Base-by-base conservation (phyloP, 2,888 invertebrate species). In the Mycalesis mineus region DNA sequence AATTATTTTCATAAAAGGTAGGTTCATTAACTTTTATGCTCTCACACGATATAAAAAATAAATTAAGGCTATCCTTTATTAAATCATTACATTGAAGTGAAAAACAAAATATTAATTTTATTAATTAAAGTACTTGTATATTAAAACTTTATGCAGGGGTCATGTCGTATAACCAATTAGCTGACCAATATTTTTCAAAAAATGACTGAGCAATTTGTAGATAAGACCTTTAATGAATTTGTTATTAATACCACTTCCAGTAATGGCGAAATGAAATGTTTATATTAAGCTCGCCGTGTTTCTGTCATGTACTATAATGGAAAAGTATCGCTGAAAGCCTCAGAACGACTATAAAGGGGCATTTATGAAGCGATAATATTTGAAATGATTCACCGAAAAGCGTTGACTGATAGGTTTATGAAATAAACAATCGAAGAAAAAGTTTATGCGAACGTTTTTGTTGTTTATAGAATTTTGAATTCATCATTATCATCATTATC, bases 191-290 rank as follows among this genome's bases (percentile, higher is more conserved):
- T 42, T 44, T 58, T 40, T 58, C 31, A 40, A 58, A n/a, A 57
- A 60, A 64, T 62, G 48, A 48, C 54, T 50, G 55, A 57, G 29
- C 57, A 58, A 60, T 60, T 64, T 39, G 45, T 56, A 55, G 64
- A 64, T 64, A 64, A 49, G 45, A 58, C 59, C 58, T 31, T 8
- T 58, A 62, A 63, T 60, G 60, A 62, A 53, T 60, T 60, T 55
- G 58, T 64, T 58, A 62, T 62, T 40, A 58, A 60, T 60, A 40
- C 44, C 57, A 41, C 41, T 40, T 45, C 48, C 40, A 52, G 45
- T 47, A 45, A 45, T 39, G 49, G 44, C 36, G 13, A 57, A 53
- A 54, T 49, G 42, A 42, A 53, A 49, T 31, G 28, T 53, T 37
- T 39, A 5, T 49, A 39, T 9, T 49, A 37, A 37, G 36, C 22